phyloP scores from a whole-genome alignment of 2,113 vertebrate species.

The human (Homo sapiens) region DNA sequence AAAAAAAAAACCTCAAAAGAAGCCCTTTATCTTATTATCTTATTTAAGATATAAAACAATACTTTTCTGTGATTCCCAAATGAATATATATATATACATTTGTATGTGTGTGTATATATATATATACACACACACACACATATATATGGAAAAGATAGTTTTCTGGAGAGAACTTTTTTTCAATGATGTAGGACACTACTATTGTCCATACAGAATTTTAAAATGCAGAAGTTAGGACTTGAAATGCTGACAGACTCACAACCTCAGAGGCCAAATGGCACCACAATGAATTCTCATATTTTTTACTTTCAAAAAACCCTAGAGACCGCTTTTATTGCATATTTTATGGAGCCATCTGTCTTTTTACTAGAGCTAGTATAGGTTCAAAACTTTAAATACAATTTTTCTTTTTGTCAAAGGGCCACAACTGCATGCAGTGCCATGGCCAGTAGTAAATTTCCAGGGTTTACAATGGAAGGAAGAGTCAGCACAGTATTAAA shows the following conservation, averaged over 20 bases:
- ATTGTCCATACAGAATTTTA: neutral
- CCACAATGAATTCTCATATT: conserved; percentile 21
- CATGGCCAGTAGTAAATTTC: neutral
- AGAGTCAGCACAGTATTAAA: neutral
- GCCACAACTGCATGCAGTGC: neutral
- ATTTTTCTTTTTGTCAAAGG: neutral
- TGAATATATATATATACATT: neutral
- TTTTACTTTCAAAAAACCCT: conserved; percentile 58
- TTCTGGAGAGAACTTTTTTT: neutral
- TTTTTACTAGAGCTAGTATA: conserved; percentile 29
- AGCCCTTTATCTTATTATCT: conserved; percentile 17
- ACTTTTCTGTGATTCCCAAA: neutral
- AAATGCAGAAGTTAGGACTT: neutral
- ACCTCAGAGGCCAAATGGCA: conserved; percentile 45
- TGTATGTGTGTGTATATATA: too few relatives aligned
- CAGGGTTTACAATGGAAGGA: neutral
- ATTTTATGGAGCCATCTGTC: conserved; percentile 63
- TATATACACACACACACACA: too few relatives aligned
- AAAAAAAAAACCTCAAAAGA: neutral
- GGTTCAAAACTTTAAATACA: conserved; percentile 50
- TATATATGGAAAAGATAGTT: neutral
- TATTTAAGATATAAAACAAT: neutral
- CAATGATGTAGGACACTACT: neutral
- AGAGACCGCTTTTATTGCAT: conserved; percentile 52
- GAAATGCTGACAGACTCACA: conserved; percentile 41